A percentile compares a stretch with the other conserved stretches of the same genome.
Evolutionary conservation across 35 echinoderm and acorn worm genomes (phyloP).

Genomic region (Stichopus chloronotus): DNA sequence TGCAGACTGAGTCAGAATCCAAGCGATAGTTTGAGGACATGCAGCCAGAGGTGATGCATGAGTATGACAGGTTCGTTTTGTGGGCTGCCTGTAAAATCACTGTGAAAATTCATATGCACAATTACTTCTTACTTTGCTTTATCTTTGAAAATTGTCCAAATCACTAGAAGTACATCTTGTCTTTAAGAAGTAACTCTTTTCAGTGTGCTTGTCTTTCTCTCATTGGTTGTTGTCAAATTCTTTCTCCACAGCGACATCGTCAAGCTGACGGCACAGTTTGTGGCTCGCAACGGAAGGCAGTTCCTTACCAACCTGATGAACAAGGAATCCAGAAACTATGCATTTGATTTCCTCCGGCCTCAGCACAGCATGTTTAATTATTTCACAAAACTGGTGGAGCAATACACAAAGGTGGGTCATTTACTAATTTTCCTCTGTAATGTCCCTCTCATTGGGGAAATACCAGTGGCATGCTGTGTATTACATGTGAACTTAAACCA

Average conservation of each 20-base stretch:
- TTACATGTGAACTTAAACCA: background rate
- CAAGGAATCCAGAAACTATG: constrained; percentile 91
- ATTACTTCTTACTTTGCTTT: no score
- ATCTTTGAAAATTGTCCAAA: no score
- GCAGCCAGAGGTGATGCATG: no score
- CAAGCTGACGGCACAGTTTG: constrained; percentile 98
- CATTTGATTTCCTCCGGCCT: constrained; percentile 94
- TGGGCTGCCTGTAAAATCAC: no score
- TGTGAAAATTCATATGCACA: no score
- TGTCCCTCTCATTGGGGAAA: no score
- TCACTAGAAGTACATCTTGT: no score
- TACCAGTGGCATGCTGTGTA: background rate
- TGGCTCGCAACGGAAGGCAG: constrained; percentile 91
- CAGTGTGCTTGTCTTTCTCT: no score
- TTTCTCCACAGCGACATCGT: constrained; percentile 79
- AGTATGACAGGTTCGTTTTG: no score
- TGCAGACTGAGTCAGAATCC: no score
- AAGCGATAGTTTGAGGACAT: no score
- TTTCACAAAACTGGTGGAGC: constrained; percentile 98
- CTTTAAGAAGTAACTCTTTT: no score
- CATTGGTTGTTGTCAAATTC: background rate
- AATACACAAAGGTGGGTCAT: constrained; percentile 89
- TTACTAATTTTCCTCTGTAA: background rate
- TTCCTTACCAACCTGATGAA: constrained; percentile 97
- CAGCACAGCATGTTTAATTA: constrained; percentile 99